Conservation (phyloP, 2,888 invertebrate genomes). For the Hesperia comma region DNA sequence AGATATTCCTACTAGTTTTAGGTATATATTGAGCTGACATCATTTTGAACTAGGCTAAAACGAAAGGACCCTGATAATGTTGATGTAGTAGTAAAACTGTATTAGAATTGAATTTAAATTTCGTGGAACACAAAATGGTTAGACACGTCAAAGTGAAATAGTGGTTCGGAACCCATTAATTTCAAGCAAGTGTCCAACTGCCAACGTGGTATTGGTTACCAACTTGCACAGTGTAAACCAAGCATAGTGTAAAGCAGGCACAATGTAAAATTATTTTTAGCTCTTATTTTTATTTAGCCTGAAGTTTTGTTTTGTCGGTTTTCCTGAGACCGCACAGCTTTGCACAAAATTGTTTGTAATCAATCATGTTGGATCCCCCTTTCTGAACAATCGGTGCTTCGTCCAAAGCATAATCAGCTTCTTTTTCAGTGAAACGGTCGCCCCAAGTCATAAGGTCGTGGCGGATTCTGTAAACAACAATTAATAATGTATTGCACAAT, state of each 20-base stretch:
- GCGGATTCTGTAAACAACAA: slow-evolving; percentile 78
- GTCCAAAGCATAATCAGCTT: slow-evolving; percentile 85
- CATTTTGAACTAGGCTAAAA: background rate
- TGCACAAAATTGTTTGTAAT: slow-evolving; percentile 86
- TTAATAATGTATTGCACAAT: background rate
- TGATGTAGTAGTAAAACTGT: slow-evolving; percentile 1
- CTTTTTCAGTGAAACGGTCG: slow-evolving; percentile 85
- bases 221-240: slow-evolving; percentile 13
- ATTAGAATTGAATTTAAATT: slow-evolving; percentile 10
- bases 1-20: too few relatives aligned
- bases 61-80: background rate
- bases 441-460: slow-evolving; percentile 87
- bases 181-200: slow-evolving; percentile 12
- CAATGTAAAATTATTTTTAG: background rate
- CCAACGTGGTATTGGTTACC: slow-evolving; percentile 4
- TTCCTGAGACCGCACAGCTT: slow-evolving; percentile 85
- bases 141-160: slow-evolving; percentile 3
- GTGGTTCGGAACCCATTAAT: slow-evolving; percentile 4
- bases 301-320: slow-evolving; percentile 51
- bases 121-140: slow-evolving; percentile 2
- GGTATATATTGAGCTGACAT: background rate
- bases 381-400: slow-evolving; percentile 85
- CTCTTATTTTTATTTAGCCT: slow-evolving; percentile 25
- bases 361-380: slow-evolving; percentile 83
- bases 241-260: background rate